A percentile compares a stretch with the other conserved stretches of the same genome.
phyloP scores from a whole-genome alignment of 2,888 invertebrate species.

The Caenorhabditis sp. region DNA sequence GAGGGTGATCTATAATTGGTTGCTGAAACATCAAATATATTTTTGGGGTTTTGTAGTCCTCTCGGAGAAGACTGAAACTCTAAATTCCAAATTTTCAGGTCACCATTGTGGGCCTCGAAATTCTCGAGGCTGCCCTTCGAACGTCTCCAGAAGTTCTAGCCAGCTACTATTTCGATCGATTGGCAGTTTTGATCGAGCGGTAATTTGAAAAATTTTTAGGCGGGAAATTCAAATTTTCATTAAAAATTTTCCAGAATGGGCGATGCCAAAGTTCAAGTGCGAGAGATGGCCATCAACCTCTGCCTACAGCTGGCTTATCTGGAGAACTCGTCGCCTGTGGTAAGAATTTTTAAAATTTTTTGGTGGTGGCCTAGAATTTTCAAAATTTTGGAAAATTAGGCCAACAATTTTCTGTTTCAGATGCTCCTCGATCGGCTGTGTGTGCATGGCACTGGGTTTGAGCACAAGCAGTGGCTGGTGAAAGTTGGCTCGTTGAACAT shows the following conservation, averaged over 20 bases:
- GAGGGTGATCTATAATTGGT: neutral
- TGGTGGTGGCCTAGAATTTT: neutral
- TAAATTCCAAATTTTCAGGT: constrained; percentile 42
- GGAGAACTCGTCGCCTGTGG: constrained; percentile 62
- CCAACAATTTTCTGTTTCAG: constrained; percentile 12
- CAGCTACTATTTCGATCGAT: constrained; percentile 61
- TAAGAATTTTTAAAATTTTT: neutral
- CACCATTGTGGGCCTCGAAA: constrained; percentile 51
- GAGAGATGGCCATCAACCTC: constrained; percentile 55
- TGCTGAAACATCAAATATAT: constrained; percentile 6
- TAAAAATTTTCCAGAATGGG: constrained; percentile 55
- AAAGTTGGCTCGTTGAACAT: constrained; percentile 59
- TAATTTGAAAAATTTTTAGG: constrained; percentile 11
- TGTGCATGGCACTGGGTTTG: constrained; percentile 43
- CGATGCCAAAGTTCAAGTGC: constrained; percentile 53
- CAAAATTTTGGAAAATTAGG: neutral
- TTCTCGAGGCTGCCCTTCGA: constrained; percentile 48
- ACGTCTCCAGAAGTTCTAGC: constrained; percentile 57
- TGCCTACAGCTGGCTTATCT: constrained; percentile 51
- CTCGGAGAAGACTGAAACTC: neutral
- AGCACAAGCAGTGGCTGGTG: constrained; percentile 62
- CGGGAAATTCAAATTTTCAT: neutral
- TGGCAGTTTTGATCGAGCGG: constrained; percentile 54
- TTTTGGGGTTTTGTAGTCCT: neutral
- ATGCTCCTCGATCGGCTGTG: constrained; percentile 56